Conservation (phyloP, 2,113 vertebrate genomes). For the Cnemophilus loriae region DNA sequence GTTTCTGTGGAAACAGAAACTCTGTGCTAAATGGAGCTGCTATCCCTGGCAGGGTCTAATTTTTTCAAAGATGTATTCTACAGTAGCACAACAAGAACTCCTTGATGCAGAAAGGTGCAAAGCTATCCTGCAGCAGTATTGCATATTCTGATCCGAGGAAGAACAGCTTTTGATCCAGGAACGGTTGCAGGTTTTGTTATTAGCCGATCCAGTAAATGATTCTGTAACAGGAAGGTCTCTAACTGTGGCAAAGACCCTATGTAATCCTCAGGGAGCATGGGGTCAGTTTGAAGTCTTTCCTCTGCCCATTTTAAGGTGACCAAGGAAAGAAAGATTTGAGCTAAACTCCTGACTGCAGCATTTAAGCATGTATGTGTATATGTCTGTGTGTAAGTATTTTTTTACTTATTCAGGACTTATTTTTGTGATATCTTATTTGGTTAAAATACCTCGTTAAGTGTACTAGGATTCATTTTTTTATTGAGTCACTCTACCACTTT, state of each 20-base stretch:
- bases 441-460: not conserved
- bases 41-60: not conserved
- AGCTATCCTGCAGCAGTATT: not conserved
- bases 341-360: not conserved
- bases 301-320: not conserved
- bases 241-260: not conserved
- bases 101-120: not conserved
- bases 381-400: not conserved
- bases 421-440: not conserved
- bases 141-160: not conserved
- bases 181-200: not conserved
- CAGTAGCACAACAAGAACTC: not conserved
- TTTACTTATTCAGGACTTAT: not conserved
- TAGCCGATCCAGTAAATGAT: not conserved
- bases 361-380: not conserved
- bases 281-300: not conserved
- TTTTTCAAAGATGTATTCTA: not conserved
- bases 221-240: not conserved
- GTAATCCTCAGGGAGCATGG: not conserved
- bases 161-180: not conserved
- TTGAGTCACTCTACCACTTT: constrained; percentile 5
- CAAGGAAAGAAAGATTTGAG: not conserved
- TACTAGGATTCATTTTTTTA: not conserved
- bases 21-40: not conserved
- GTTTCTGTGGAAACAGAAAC: constrained; percentile 51